Conservation (phyloP, 1,140 invertebrate species). For the Lasioglossum baleicum region DNA sequence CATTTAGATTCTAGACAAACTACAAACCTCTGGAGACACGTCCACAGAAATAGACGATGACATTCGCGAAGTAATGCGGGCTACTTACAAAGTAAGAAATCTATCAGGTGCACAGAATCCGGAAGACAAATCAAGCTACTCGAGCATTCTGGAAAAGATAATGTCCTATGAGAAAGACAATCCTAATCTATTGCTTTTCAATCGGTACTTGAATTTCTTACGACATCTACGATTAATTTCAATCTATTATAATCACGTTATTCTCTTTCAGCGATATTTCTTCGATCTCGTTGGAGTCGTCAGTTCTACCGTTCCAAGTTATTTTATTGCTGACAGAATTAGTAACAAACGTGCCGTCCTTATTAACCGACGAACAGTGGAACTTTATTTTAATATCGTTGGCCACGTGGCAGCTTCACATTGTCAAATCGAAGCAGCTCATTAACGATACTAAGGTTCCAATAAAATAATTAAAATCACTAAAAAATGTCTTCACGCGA, state of each 20-base stretch:
- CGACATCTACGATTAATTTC: constrained; percentile 8
- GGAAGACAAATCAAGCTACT: constrained; percentile 10
- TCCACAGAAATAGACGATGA: constrained; percentile 18
- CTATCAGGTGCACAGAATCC: constrained; percentile 19
- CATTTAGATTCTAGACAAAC: constrained; percentile 40
- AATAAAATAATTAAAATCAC: constrained; percentile 22
- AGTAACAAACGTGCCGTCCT: constrained; percentile 70
- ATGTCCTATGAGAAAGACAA: constrained; percentile 60
- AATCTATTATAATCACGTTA: not conserved
- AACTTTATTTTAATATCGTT: constrained; percentile 85
- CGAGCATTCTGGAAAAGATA: constrained; percentile 57
- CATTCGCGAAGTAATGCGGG: constrained; percentile 53
- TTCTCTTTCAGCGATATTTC: constrained; percentile 70
- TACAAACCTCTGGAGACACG: constrained; percentile 39
- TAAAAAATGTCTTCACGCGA: constrained; percentile 46
- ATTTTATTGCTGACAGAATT: constrained; percentile 73
- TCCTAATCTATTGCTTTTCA: constrained; percentile 58
- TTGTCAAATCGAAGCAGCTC: constrained; percentile 76
- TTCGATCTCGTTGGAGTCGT: constrained; percentile 68
- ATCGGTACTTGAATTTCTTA: constrained; percentile 56
- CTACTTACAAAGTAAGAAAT: constrained; percentile 27
- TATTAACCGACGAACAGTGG: constrained; percentile 81
- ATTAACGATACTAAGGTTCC: constrained; percentile 76
- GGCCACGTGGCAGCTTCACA: constrained; percentile 81
- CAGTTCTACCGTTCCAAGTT: constrained; percentile 72